These are phyloP conservation scores for Podarcis raffonei DNA, from an alignment of 2,113 vertebrate species.

Conservation along the genomic window DNA sequence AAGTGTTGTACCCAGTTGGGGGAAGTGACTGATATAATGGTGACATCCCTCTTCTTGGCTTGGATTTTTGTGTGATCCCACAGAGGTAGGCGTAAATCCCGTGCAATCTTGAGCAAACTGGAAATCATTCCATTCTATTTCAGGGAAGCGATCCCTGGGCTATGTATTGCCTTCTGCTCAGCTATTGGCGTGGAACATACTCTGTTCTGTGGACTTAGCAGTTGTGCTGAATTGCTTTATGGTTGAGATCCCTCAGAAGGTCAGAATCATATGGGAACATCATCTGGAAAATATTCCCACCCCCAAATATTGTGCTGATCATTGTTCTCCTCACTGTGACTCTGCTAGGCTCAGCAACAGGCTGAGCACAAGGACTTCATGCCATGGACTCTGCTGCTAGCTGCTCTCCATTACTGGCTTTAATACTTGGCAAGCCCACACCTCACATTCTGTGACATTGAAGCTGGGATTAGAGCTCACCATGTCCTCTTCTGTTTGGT, in stretches of 20 bases:
- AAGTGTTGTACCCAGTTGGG: background rate
- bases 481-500: background rate
- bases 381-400: background rate
- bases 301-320: background rate
- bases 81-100: conserved; percentile 1
- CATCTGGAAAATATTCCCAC: background rate
- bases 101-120: background rate
- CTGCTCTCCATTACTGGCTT: background rate
- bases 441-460: background rate
- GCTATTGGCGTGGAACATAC: background rate
- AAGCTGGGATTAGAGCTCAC: conserved; percentile 2
- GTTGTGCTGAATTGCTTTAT: background rate
- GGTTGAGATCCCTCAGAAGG: background rate
- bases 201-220: background rate
- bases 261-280: background rate
- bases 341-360: background rate
- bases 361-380: background rate
- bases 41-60: background rate
- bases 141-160: background rate
- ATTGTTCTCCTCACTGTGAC: background rate
- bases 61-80: background rate
- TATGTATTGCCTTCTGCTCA: background rate
- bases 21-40: background rate
- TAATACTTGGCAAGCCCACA: background rate
- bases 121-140: conserved; percentile 6